Conservation (phyloP, 2,113 vertebrate species). For the Nothoprocta perdicaria region DNA sequence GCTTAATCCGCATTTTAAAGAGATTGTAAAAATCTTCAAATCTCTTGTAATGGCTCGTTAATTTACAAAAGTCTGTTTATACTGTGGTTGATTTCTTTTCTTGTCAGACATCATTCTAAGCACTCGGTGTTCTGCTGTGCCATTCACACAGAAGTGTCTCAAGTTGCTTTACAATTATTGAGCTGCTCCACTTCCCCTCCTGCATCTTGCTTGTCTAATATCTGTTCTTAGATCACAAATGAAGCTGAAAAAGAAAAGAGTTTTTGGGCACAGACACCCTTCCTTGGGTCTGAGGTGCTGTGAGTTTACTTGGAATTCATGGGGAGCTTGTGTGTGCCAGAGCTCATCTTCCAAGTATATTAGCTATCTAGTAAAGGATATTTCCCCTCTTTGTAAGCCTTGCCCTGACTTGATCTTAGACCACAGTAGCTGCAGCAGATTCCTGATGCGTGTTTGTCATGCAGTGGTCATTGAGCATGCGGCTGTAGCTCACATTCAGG, state of each 20-base stretch:
- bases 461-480: not conserved
- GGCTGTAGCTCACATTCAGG: not conserved
- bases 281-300: not conserved
- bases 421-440: not conserved
- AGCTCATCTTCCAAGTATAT: not conserved
- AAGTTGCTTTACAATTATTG: not conserved
- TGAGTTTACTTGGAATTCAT: not conserved
- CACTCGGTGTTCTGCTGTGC: not conserved
- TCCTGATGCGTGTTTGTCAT: not conserved
- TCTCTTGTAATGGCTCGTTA: not conserved
- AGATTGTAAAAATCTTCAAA: not conserved
- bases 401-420: not conserved
- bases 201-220: not conserved
- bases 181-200: not conserved
- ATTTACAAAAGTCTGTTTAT: not conserved
- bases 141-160: not conserved
- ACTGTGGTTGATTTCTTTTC: not conserved
- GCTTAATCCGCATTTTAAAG: conserved; percentile 1
- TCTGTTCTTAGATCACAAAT: fast-evolving
- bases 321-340: not conserved
- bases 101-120: not conserved
- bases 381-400: not conserved
- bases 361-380: not conserved
- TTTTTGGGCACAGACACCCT: not conserved
- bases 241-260: not conserved